Evolutionary conservation across 2,888 invertebrate genomes (phyloP), one percentile per base, ranked within the genome.

Genomic region (Drosophila meridiana): DNA sequence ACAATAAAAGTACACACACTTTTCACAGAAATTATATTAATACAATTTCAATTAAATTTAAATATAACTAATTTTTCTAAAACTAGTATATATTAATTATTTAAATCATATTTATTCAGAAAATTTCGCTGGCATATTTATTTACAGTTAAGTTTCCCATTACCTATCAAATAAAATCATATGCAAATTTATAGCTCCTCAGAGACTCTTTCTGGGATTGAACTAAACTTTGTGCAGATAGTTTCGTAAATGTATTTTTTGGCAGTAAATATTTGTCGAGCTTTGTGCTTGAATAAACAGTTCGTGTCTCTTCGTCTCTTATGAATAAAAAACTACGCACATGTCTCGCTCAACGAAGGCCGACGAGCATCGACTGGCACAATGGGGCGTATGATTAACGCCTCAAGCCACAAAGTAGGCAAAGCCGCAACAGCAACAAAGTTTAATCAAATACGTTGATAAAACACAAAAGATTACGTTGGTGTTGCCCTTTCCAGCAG

Each of bases 361-460:
- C 65, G 58, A 28, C 67, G 40, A 50, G 38, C 43, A 38, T 30
- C 36, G 59, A 11, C 53, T 32, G 65, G 58, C n/a, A 80, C 80
- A 76, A 69, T 68, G 58, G 71, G 86, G 76, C 78, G 78, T 83
- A 84, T 84, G 88, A 88, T 88, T 84, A 84, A 88, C 89, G 89
- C 83, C 73, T 47, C 57, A 82, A 77, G 74, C 78, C 81, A 52
- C 61, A 86, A 82, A 87, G 82, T 72, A 69, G 71, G 73, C 82
- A 70, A 76, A 82, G 73, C 69, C 78, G 20, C 67, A 63, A 38
- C 36, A 58, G 36, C 62, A 66, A 67, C 68, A 76, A 78, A 78
- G 81, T 78, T 88, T 88, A 89, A 84, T 84, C 89, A 84, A 84
- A 88, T 86, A 81, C 87, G 87, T 86, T 84, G 89, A 84, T 84